A percentile compares a stretch with the other conserved stretches of the same genome.
phyloP scores from a whole-genome alignment of 1,140 invertebrate species.

The Zaprionus tsacasi region DNA sequence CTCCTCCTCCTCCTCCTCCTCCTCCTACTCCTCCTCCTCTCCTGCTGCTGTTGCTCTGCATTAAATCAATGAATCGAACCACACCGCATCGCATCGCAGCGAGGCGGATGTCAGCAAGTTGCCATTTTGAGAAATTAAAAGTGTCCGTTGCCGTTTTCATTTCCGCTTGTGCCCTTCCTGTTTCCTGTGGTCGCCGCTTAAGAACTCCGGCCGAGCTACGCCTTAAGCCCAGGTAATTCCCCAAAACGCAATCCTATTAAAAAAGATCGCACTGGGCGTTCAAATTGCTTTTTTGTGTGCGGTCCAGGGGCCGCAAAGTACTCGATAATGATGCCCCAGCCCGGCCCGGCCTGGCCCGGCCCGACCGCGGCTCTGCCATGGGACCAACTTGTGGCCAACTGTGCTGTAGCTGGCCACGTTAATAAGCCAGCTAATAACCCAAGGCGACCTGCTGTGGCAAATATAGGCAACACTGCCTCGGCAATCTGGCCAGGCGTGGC shows the following conservation, averaged over 20 bases:
- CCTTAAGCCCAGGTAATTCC: slow-evolving; percentile 66
- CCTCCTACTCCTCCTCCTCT: too few species aligned
- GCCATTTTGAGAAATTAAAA: slow-evolving; percentile 83
- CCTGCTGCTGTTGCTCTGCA: slow-evolving; percentile 60
- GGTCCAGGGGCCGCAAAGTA: slow-evolving; percentile 62
- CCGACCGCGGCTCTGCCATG: slow-evolving; percentile 23
- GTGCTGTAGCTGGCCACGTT: slow-evolving; percentile 43
- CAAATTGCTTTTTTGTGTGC: slow-evolving; percentile 53
- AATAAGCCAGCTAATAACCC: slow-evolving; percentile 81
- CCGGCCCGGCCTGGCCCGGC: too few species aligned
- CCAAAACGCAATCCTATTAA: slow-evolving; percentile 79
- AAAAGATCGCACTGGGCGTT: slow-evolving; percentile 48
- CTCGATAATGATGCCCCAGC: slow-evolving; percentile 75
- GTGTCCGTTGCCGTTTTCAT: slow-evolving; percentile 78
- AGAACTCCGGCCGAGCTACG: slow-evolving; percentile 2
- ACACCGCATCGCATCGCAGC: slow-evolving; percentile 23
- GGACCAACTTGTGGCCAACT: not conserved
- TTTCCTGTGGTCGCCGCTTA: slow-evolving; percentile 39
- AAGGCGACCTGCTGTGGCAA: slow-evolving; percentile 59
- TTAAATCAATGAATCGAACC: slow-evolving; percentile 78
- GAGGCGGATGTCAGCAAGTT: slow-evolving; percentile 72
- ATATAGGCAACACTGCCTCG: too few species aligned
- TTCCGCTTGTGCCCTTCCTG: slow-evolving; percentile 62
- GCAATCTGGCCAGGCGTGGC: slow-evolving; percentile 19
- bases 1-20: too few species aligned